These are phyloP conservation scores for Anolis sagrei DNA, from an alignment of 2,113 vertebrate genomes.

Conservation along the genomic window DNA sequence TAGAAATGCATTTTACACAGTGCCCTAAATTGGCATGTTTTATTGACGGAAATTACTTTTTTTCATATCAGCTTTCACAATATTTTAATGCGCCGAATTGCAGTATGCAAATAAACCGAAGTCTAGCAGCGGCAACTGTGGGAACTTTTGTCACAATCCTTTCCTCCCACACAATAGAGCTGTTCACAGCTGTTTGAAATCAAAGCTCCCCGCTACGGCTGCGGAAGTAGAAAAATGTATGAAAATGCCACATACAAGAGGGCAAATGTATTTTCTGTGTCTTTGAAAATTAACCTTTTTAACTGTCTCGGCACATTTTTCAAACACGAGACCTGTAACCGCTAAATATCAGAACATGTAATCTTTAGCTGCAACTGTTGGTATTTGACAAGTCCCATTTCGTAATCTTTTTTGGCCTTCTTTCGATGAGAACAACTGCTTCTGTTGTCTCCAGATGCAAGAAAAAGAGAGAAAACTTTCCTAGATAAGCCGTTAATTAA, in stretches of 20 bases:
- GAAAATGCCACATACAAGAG: constrained; percentile 8
- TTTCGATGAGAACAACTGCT: fast-evolving
- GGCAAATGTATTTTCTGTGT: background rate
- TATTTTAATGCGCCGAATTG: constrained; percentile 64
- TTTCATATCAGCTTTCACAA: constrained; percentile 60
- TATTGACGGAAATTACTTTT: constrained; percentile 59
- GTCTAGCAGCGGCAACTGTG: constrained; percentile 52
- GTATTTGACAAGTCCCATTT: background rate
- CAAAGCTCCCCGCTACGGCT: constrained; percentile 33
- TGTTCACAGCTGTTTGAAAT: constrained; percentile 49
- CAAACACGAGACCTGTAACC: background rate
- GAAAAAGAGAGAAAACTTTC: fast-evolving
- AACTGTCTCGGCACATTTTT: constrained; percentile 13
- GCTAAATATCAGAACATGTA: background rate
- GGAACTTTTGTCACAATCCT: constrained; percentile 53
- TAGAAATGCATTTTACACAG: constrained; percentile 36
- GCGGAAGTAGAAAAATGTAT: constrained; percentile 4
- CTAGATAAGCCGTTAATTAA: no score
- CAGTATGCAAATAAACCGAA: constrained; percentile 64
- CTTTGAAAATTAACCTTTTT: constrained; percentile 27
- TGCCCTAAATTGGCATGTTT: constrained; percentile 52
- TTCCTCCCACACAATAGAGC: constrained; percentile 49
- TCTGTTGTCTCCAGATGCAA: background rate
- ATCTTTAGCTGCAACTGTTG: constrained; percentile 11
- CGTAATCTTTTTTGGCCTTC: constrained; percentile 7